Evolutionary conservation across 2,888 invertebrate species (phyloP), one percentile per base, ranked within the genome.

Genomic region (Cyclophora punctaria): DNA sequence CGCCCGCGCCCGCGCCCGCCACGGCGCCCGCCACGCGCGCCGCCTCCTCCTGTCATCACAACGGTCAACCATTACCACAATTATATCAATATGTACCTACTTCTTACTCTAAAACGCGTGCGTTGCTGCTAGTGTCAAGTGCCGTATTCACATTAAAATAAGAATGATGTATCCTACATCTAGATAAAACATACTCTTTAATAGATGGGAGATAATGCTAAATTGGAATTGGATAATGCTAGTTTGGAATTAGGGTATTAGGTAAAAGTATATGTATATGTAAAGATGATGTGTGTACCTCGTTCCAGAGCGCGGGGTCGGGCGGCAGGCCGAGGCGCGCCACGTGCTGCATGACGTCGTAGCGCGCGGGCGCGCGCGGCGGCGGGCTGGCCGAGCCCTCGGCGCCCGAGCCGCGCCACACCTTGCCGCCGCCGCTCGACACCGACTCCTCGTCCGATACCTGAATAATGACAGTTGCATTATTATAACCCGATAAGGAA

Each of bases 331-430:
- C 76, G 47, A 80, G 72, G 53, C 71, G 75, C 5, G 73, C 66
- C 48, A 79, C 67, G 56, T 78, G 76, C 50, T 59, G 59, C 55
- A 49, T 48, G 34, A 52, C 55, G 55, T 62, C 60, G 20, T 51
- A 56, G 50, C 55, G 58, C 47, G 56, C 56, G 91, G 94, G 94
- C 80, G 95, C 93, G 95, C 78, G 95, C 94, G 94, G 57, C 88
- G 80, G 40, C 80, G 69, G 35, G 68, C 57, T 46, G 59, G 56
- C 48, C 7, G 57, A 57, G 35, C 49, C 53, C 45, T 53, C 42
- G 50, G 94, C 95, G 80, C 94, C 94, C 7, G 68, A 46, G 44
- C 65, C 66, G 49, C 79, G 80, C 78, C 78, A 78, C 7, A 80
- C 76, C 69, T 81, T 80, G 55, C 66, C 71, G 55, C 72, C 73